Conservation (phyloP, 2,797 vertebrate genomes). For the Emys orbicularis region DNA sequence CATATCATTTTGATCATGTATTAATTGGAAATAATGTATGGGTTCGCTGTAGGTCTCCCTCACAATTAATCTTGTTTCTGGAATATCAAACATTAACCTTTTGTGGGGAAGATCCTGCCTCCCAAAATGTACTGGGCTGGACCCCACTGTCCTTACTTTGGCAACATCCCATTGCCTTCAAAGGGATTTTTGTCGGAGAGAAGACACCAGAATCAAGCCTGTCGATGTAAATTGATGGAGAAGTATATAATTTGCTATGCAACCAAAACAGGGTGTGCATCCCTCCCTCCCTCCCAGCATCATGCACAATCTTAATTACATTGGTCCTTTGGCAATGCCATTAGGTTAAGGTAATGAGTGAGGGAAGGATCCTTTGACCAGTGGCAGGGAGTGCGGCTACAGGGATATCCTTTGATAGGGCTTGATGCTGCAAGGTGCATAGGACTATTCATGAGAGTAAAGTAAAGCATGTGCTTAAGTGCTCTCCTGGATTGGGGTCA, state of each 20-base stretch:
- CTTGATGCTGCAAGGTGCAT: not conserved
- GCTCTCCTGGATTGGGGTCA: not conserved
- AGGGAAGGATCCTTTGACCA: not conserved
- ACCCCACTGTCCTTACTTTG: not conserved
- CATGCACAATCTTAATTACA: accelerated
- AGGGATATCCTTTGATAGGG: not conserved
- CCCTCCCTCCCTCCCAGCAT: not conserved
- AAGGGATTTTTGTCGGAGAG: not conserved
- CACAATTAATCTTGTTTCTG: not conserved
- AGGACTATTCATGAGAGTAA: not conserved
- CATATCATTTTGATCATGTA: not conserved
- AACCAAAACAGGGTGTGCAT: not conserved
- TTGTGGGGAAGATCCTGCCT: not conserved
- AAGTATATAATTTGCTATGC: not conserved
- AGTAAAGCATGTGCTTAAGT: not conserved
- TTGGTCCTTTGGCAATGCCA: not conserved
- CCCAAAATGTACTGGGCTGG: too few relatives aligned
- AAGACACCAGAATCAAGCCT: not conserved
- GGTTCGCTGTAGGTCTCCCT: not conserved
- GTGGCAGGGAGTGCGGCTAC: not conserved
- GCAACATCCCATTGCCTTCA: not conserved
- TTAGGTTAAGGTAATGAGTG: not conserved
- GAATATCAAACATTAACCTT: not conserved
- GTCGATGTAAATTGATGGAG: accelerated
- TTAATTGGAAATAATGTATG: not conserved